phyloP scores from a whole-genome alignment of 2,113 vertebrate genomes.

The Anolis carolinensis region DNA sequence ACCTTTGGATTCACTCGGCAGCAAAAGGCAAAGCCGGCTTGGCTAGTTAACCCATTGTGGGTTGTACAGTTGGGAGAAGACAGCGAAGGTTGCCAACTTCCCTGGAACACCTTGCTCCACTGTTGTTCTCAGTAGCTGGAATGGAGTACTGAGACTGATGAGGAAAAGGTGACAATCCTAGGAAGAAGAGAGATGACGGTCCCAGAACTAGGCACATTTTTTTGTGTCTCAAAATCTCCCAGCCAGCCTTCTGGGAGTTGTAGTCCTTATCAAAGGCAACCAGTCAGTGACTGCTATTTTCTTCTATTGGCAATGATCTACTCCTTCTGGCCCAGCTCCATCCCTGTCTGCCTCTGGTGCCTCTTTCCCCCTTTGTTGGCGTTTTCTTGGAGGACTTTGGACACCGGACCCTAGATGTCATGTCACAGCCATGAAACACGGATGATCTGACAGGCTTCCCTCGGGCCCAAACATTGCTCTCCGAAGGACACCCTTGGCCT shows the following conservation, averaged over 20 bases:
- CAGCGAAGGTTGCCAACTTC: not conserved
- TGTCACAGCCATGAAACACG: not conserved
- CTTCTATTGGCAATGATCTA: too few relatives aligned
- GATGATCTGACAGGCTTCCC: constrained; percentile 19
- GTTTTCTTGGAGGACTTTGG: not conserved
- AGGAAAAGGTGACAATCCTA: too few relatives aligned
- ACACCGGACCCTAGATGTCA: not conserved
- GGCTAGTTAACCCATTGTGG: constrained; percentile 42
- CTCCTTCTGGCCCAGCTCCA: too few relatives aligned
- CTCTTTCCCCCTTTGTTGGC: not conserved
- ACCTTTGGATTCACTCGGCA: constrained; percentile 36
- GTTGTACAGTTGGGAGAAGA: not conserved
- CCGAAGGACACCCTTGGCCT: not conserved
- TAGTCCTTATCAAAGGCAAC: too few relatives aligned
- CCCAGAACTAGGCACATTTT: too few relatives aligned
- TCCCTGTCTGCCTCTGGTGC: not conserved
- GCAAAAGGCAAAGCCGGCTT: constrained; percentile 13
- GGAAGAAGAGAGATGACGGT: too few relatives aligned
- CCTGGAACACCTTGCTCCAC: not conserved
- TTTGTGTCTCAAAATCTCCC: too few relatives aligned
- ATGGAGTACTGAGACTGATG: too few relatives aligned
- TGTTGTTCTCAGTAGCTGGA: not conserved
- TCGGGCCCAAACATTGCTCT: not conserved
- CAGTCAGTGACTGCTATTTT: too few relatives aligned
- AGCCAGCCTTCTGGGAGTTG: too few relatives aligned